A percentile compares a stretch with the other conserved stretches of the same genome.
Evolutionary conservation across 2,113 vertebrate species (phyloP).

Genomic region (Corythornis cristatus): DNA sequence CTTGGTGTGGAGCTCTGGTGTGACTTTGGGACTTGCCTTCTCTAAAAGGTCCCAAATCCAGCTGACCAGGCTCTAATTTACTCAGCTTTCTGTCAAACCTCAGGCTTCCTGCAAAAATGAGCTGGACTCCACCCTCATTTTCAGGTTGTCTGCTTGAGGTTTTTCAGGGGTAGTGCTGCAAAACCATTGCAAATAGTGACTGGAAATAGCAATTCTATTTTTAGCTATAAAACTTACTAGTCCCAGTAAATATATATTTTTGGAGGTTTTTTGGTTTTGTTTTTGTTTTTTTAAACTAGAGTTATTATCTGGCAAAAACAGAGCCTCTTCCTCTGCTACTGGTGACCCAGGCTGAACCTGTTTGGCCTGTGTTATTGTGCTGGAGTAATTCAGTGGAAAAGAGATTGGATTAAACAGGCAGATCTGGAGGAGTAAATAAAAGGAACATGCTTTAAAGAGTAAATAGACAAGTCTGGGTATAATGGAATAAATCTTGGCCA

Average conservation of each 20-base stretch:
- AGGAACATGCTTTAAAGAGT: conserved; percentile 57
- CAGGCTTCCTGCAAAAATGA: background rate
- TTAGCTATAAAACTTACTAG: background rate
- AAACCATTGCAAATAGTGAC: background rate
- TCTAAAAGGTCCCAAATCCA: background rate
- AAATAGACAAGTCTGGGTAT: conserved; percentile 57
- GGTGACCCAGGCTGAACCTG: conserved; percentile 36
- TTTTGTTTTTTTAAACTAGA: background rate
- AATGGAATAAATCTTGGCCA: conserved; percentile 37
- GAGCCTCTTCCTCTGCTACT: background rate
- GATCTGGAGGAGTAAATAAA: conserved; percentile 49
- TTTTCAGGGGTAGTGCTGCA: background rate
- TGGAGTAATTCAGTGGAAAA: conserved; percentile 67
- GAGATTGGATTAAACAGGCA: conserved; percentile 61
- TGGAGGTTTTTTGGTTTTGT: no score
- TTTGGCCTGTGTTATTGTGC: conserved; percentile 56
- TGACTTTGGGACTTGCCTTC: background rate
- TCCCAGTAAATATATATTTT: background rate
- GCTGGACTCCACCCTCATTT: background rate
- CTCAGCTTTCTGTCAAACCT: background rate
- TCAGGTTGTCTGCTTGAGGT: background rate
- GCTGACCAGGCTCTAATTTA: background rate
- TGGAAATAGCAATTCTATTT: background rate
- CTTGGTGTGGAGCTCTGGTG: background rate
- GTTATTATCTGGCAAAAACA: conserved; percentile 2